Evolutionary conservation across 2,888 invertebrate species (phyloP), one percentile per base, ranked within the genome.

Genomic region (Melanostoma scalare): DNA sequence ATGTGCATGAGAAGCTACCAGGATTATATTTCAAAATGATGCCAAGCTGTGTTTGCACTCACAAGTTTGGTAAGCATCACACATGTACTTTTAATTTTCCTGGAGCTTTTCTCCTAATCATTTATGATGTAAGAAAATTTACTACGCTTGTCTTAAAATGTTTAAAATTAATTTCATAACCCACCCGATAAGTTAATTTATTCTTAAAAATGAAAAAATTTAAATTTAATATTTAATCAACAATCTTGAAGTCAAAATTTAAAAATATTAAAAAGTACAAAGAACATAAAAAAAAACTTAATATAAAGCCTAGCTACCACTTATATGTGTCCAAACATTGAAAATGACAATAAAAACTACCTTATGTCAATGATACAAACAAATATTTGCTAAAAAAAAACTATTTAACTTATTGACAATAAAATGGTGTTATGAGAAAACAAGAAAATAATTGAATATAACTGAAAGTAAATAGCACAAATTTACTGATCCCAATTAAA

Each of bases 221-320:
- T 5, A 48, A 48, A 38, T 40, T 40, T 40, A 56, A 56, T 60
- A 53, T 35, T 6, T 35, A 52, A 52, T 31, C 10, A 35, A 35
- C 31, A 53, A 35, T 53, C 36, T 38, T 42, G 4, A 52, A 52
- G 6, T 40, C 9, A 52, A n/a, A 36, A 20, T 53, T 10, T 38
- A 56, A 20, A 55, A 55, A 48, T 36, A 63, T 67, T 73, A 68
- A 52, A 82, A 65, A 82, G 82, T 82, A 82, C 82, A 82, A 82
- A 82, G 36, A 56, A 53, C 9, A 38, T 20, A 65, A 44, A 55
- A 67, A 31, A 8, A 52, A 44, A 65, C 9, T 65, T 35, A 46
- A 33, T 6, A 50, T 38, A 30, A 3, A 73, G 53, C 50, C 35
- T 46, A 50, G 61, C 56, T 80, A 55, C 63, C 79, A 72, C 60